Evolutionary conservation across 2,888 invertebrate genomes (phyloP), one percentile per base, ranked within the genome.

Genomic region (Marasmarcha lunaedactyla): DNA sequence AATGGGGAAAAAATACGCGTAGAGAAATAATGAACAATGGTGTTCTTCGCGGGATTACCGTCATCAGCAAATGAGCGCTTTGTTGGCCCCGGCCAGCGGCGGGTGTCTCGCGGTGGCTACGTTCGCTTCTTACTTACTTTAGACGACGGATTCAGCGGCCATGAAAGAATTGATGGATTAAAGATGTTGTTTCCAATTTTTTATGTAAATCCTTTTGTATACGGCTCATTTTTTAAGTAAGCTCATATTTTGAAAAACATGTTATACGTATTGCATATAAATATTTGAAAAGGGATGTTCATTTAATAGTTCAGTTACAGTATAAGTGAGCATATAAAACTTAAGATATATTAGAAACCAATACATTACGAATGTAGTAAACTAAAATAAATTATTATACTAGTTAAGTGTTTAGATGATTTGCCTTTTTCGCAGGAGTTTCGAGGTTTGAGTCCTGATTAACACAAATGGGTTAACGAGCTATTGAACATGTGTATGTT

Each of bases 51-150:
- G 74, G 72, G 73, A 79, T 81, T 77, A 77, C 79, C 78, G 81
- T 79, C 81, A 73, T 78, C 81, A 68, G 74, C 71, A 77, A 79
- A 83, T 79, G 81, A 79, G 73, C 62, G 81, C 79, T 81, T 83
- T 81, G 81, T 81, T 72, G 70, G 66, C 59, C 66, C 58, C 63
- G 70, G 59, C 59, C 20, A 7, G n/a, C n/a, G 20, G 7, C 20
- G 64, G 69, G 68, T 63, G 72, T 71, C 73, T 72, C 70, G 67
- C 72, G 71, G 73, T 74, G 66, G 74, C 71, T 74, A 72, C 76
- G 70, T 77, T 77, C 76, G 70, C 73, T 71, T 71, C 73, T 71
- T 73, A 68, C 74, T 71, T 64, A 69, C 71, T 74, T 77, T 73
- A 60, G 69, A 56, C 47, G 52, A 50, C 46, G 54, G 58, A 56